A percentile compares a stretch with the other conserved stretches of the same genome.
Evolutionary conservation across 2,113 vertebrate genomes (phyloP).

Genomic region (Sorex fumeus): DNA sequence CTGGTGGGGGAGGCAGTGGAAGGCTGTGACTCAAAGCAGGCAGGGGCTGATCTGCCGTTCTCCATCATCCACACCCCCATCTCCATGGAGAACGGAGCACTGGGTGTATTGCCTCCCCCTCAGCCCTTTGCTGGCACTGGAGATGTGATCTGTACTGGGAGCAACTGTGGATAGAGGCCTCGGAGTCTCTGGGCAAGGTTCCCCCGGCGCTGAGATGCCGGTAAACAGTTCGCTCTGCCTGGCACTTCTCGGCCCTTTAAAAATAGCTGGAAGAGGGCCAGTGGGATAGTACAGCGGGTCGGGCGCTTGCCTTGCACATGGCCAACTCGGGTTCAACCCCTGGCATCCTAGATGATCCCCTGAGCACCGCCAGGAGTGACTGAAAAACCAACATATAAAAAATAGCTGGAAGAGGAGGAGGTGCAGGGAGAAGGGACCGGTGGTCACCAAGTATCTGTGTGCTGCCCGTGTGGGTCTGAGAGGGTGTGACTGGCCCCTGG

Average conservation of each 20-base stretch:
- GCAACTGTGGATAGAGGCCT: constrained; percentile 62
- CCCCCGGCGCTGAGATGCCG: constrained; percentile 43
- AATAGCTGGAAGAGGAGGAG: constrained; percentile 20
- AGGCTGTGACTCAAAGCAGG: constrained; percentile 77
- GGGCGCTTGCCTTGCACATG: too few species aligned
- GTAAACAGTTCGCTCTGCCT: constrained; percentile 36
- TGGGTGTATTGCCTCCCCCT: constrained; percentile 78
- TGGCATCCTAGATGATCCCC: too few species aligned
- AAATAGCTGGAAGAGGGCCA: constrained; percentile 63
- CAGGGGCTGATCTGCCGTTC: constrained; percentile 73
- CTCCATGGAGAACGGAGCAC: constrained; percentile 80
- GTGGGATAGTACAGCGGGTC: too few species aligned
- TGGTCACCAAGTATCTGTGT: background rate
- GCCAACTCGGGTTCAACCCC: too few species aligned
- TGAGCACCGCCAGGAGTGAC: too few species aligned
- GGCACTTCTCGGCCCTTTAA: constrained; percentile 66
- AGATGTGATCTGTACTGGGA: constrained; percentile 67
- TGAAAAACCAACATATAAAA: too few species aligned
- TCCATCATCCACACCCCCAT: constrained; percentile 69
- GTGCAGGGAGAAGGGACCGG: background rate
- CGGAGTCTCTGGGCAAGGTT: background rate
- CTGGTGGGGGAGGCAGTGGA: constrained; percentile 55
- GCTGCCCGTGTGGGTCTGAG: background rate
- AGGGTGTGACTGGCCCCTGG: background rate
- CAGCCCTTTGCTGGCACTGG: constrained; percentile 59